Base-by-base conservation (phyloP, 2,888 invertebrate genomes). In the Drosophila cognata region DNA sequence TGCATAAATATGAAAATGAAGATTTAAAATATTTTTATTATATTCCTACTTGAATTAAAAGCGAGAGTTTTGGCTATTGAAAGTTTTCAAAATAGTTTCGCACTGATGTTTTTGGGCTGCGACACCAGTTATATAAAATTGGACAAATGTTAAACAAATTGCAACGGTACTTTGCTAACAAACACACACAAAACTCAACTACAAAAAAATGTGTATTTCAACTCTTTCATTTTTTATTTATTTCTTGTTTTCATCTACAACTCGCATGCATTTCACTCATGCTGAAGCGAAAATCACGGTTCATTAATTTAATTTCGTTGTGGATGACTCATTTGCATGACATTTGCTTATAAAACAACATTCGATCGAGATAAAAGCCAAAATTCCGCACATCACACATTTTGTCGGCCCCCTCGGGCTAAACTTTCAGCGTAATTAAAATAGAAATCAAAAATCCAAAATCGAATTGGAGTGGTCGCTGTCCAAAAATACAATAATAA, bases 251-350 rank as follows among this genome's bases (percentile, higher is more conserved):
- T 53, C 50, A 59, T 76, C 63, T 33, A 55, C 25, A 60, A 57
- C 36, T 66, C 48, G 52, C 36, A 64, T 65, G 55, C 59, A 56
- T 64, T 59, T 65, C 66, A 51, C 64, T 62, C 56, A 64, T 57
- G 57, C 46, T 51, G 52, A 33, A 28, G 41, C 41, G 43, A 62
- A 58, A 74, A 62, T 65, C 60, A 46, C 36, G 29, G 21, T 60
- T 68, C 53, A 68, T 62, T 61, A 36, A 68, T 55, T 67, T 35
- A 35, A 52, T 55, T 68, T 60, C 2, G 4, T 28, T 33, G 33
- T 13, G 35, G 31, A 78, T 85, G 91, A 90, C 63, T 87, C 84
- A 85, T 90, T 85, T 89, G 84, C 91, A 87, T 90, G 73, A 67
- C 68, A 87, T 82, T 82, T 77, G 81, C 70, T 71, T 79, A 79